Conservation (phyloP, 2,113 vertebrate genomes). For the Psammodynastes pulverulentus region DNA sequence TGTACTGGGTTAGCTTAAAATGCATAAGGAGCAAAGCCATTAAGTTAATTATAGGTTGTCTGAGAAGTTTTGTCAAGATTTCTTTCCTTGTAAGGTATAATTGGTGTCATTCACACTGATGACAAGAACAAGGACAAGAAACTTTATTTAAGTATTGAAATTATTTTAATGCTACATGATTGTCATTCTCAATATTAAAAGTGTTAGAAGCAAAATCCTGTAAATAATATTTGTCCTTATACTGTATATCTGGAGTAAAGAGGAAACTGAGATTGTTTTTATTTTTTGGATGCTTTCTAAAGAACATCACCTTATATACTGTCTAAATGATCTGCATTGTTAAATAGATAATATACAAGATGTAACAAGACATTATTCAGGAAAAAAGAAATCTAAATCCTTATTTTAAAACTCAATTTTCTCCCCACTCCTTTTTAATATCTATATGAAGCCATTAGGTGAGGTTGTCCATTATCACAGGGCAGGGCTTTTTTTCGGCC, state of each 20-base stretch:
- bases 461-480: neutral
- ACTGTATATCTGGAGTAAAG: neutral
- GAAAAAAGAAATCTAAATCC: neutral
- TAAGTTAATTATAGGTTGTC: constrained; percentile 15
- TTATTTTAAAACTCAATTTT: neutral
- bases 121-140: constrained; percentile 4
- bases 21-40: neutral
- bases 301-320: neutral
- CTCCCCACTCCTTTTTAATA: neutral
- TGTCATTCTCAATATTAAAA: neutral
- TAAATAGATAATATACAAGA: neutral
- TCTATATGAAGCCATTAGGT: neutral
- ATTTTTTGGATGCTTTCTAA: neutral
- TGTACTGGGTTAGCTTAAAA: neutral
- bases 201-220: neutral
- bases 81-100: constrained; percentile 3
- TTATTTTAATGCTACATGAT: neutral
- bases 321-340: neutral
- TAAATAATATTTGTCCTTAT: neutral
- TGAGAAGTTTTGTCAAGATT: constrained; percentile 1
- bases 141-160: neutral
- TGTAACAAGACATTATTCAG: neutral
- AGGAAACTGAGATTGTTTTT: neutral
- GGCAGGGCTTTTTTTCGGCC: too few species aligned
- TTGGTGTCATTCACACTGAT: neutral